Base-by-base conservation (phyloP, 2,797 vertebrate genomes). In the Lagodon rhomboides region DNA sequence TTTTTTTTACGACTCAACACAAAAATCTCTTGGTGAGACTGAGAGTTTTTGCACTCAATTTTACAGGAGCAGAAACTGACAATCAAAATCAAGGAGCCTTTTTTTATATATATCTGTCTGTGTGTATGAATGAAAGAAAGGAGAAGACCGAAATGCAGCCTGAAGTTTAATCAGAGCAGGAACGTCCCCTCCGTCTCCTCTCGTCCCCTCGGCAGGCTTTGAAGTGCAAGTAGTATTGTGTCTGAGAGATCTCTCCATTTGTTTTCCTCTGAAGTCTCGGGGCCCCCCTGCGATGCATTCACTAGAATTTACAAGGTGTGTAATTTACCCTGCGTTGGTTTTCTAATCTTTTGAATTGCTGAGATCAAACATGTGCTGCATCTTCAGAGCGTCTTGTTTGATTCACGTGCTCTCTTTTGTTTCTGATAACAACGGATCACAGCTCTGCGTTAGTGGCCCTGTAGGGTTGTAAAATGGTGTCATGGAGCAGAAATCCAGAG, bases 241-340 rank as follows among this genome's bases (percentile, higher is more conserved):
- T 92, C 90, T 89, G 82, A 87, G 80, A 80, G 80, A 86, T 86
- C 89, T 88, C 85, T 89, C 92, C 94, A 94, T 95, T 95, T 95
- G 94, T 93, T 94, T 88, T 71, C 85, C 87, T 95, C 90, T 94
- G 93, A 95, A 90, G 94, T 93, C 85, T 85, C 68, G 51, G 18
- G 85, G 83, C 87, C 89, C 88, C 87, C 94, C 91, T 90, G 90
- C 65, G 30, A 85, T 88, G 91, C 86, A 84, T 84, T 91, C 89
- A 86, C 73, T 69, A 85, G 80, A 89, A 89, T 95, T 95, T 94
- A 95, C 89, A 92, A 93, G 91, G 84, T 92, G 86, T 87, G 91
- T 90, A 84, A 92, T 91, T 92, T 89, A 89, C 34, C 81, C 85
- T 82, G 80, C 54, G 87, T 89, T 93, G 91, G 86, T 89, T 91